These are phyloP conservation scores for Sebastes aleutianus DNA, from an alignment of 2,797 vertebrate species.

Conservation along the genomic window DNA sequence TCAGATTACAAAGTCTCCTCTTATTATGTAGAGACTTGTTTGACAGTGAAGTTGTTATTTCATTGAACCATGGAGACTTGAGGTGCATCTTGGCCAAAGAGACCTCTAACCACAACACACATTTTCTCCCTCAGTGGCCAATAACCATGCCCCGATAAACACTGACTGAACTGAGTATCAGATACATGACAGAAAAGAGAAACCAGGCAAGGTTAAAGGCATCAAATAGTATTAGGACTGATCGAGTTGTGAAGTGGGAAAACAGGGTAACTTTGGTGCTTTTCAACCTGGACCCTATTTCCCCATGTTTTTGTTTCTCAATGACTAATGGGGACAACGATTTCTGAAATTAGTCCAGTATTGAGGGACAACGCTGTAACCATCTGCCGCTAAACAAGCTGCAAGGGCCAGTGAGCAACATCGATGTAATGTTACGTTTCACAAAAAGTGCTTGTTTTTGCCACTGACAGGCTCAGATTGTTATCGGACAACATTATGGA, in stretches of 20 bases:
- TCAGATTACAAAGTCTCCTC: neutral
- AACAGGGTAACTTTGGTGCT: no score
- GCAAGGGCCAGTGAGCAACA: no score
- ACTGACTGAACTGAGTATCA: neutral
- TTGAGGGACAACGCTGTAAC: neutral
- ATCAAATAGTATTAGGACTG: neutral
- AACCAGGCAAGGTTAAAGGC: neutral
- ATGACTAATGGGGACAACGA: no score
- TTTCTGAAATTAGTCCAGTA: neutral
- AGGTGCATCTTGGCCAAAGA: neutral
- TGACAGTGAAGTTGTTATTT: neutral
- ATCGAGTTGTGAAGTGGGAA: neutral
- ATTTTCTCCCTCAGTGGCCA: conserved; percentile 18
- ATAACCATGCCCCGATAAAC: conserved; percentile 18
- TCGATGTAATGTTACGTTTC: no score
- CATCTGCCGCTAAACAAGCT: no score
- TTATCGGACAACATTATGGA: no score
- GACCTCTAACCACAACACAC: neutral
- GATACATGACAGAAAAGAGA: neutral
- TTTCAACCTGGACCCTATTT: no score
- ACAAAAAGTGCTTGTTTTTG: no score
- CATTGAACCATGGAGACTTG: neutral
- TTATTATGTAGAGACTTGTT: neutral
- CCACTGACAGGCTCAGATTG: no score
- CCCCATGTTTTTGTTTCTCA: no score